A percentile compares a stretch with the other conserved stretches of the same genome.
phyloP scores from a whole-genome alignment of 2,797 vertebrate species.

The Notamacropus eugenii region DNA sequence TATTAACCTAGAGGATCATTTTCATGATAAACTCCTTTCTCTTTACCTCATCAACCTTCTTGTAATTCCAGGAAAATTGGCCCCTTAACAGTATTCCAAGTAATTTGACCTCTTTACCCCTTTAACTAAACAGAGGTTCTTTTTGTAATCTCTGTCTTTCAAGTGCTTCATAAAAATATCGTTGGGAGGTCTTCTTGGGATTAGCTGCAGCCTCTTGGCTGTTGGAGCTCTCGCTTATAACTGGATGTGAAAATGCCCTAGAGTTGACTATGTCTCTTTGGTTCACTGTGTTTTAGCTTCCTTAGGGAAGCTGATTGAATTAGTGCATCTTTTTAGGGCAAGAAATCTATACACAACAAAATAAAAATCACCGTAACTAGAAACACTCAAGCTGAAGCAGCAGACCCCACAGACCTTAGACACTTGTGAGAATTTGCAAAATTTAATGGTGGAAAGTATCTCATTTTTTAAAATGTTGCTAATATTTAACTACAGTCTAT shows the following conservation, averaged over 20 bases:
- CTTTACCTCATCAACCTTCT: conserved; percentile 42
- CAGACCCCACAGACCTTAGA: neutral
- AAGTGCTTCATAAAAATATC: conserved; percentile 8
- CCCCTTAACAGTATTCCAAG: conserved; percentile 30
- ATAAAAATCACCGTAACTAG: neutral
- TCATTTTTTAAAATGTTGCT: neutral
- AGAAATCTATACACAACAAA: neutral
- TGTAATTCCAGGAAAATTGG: conserved; percentile 35
- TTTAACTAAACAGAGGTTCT: conserved; percentile 41
- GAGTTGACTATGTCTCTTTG: conserved; percentile 9
- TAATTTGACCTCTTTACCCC: conserved; percentile 48
- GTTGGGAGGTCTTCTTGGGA: neutral
- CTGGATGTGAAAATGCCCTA: conserved; percentile 11
- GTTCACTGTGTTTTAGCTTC: neutral
- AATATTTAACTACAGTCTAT: neutral
- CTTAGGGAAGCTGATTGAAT: conserved; percentile 1
- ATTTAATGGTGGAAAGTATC: neutral
- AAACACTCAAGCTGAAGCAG: neutral
- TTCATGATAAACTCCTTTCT: conserved; percentile 54
- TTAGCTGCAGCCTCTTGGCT: neutral
- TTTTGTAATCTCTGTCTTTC: neutral
- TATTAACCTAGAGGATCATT: conserved; percentile 52
- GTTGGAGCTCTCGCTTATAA: neutral
- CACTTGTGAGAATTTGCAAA: neutral
- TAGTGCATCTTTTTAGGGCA: neutral